A percentile compares a stretch with the other conserved stretches of the same genome.
phyloP scores from a whole-genome alignment of 2,113 vertebrate species.

The Zosterops japonicus region DNA sequence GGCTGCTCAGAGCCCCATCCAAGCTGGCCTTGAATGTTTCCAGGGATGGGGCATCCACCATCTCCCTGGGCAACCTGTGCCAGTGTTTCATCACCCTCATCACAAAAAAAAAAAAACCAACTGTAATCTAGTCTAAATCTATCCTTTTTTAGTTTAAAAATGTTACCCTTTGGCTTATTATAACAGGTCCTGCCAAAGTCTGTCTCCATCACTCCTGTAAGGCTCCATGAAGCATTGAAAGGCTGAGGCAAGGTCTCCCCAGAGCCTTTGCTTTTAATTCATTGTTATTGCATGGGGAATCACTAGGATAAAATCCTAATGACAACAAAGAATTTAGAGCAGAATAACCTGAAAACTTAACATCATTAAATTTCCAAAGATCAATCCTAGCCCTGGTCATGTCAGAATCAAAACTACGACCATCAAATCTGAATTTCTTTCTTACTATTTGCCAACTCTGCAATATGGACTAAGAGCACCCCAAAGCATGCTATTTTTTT shows the following conservation, averaged over 20 bases:
- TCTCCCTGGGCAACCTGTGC: neutral
- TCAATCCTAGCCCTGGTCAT: neutral
- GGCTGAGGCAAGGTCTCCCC: neutral
- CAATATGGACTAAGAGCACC: neutral
- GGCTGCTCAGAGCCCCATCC: accelerated
- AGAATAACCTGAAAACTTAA: neutral
- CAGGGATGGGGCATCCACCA: neutral
- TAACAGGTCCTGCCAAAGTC: neutral
- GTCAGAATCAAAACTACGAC: neutral
- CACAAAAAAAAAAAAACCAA: neutral
- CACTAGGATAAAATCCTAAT: neutral
- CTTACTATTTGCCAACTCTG: neutral
- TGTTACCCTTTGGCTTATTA: neutral
- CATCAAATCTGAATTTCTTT: neutral
- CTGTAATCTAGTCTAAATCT: neutral
- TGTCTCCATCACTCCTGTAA: neutral
- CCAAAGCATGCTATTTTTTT: neutral
- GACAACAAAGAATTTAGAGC: neutral
- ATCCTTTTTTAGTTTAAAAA: neutral
- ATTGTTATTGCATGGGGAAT: neutral
- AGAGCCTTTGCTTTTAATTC: neutral
- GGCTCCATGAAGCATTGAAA: neutral
- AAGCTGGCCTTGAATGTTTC: neutral
- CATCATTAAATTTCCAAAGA: neutral
- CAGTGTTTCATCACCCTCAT: neutral